Conservation (phyloP, 2,888 invertebrate genomes). For the Plutella xylostella region DNA sequence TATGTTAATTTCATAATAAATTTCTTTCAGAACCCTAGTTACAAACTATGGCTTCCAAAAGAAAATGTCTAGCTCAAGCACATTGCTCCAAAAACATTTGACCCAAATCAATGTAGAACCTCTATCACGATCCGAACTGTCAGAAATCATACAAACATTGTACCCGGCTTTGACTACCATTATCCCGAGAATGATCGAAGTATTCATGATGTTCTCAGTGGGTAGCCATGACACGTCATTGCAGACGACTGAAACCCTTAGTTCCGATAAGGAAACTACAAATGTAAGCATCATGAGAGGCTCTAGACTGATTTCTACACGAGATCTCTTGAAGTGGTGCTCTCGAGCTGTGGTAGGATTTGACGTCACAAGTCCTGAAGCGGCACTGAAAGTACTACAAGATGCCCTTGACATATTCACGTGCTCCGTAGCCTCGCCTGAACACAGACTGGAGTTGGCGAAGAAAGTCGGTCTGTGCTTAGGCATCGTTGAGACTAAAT, state of each 20-base stretch:
- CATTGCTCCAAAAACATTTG: conserved; percentile 84
- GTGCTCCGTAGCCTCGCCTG: conserved; percentile 77
- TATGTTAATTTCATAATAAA: no score
- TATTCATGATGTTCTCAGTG: conserved; percentile 83
- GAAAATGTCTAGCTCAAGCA: conserved; percentile 73
- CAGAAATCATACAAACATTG: conserved; percentile 75
- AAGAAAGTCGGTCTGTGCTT: conserved; percentile 82
- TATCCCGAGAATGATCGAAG: conserved; percentile 81
- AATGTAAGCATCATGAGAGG: conserved; percentile 45
- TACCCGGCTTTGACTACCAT: conserved; percentile 81
- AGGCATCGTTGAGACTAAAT: conserved; percentile 84
- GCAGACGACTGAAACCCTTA: conserved; percentile 39
- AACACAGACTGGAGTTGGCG: conserved; percentile 75
- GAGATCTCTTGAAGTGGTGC: conserved; percentile 95
- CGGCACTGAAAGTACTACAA: conserved; percentile 80
- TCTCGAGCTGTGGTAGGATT: conserved; percentile 80
- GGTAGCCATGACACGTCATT: conserved; percentile 71
- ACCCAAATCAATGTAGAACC: conserved; percentile 85
- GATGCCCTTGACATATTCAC: conserved; percentile 95
- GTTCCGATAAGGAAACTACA: conserved; percentile 25
- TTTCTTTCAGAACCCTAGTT: conserved; percentile 68
- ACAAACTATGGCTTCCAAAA: conserved; percentile 73
- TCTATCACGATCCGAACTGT: conserved; percentile 79
- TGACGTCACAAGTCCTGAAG: conserved; percentile 76
- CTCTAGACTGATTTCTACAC: conserved; percentile 79